These are phyloP conservation scores for Acrocephalus kingi DNA, from an alignment of 2,113 vertebrate genomes.

Conservation along the genomic window DNA sequence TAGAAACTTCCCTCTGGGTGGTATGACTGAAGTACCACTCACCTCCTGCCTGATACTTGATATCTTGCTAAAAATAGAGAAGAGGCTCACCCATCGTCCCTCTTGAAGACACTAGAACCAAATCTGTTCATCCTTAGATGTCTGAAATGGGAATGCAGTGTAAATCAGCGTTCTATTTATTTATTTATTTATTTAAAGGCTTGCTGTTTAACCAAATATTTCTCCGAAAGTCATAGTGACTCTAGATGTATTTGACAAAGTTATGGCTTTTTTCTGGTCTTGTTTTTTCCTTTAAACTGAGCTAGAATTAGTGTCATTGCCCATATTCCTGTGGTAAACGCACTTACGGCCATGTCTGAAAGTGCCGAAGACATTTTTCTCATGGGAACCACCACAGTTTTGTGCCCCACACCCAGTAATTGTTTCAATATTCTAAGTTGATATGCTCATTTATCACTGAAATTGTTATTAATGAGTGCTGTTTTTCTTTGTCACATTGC, in stretches of 20 bases:
- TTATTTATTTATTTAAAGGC: neutral
- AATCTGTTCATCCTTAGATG: neutral
- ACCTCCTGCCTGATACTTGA: neutral
- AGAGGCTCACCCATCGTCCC: neutral
- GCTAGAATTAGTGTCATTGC: neutral
- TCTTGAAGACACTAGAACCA: neutral
- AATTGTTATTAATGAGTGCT: conserved; percentile 39
- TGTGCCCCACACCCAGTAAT: neutral
- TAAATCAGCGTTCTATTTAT: neutral
- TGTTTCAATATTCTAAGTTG: conserved; percentile 14
- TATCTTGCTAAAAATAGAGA: conserved; percentile 32
- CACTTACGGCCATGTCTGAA: neutral
- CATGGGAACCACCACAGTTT: neutral
- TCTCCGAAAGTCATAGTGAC: neutral
- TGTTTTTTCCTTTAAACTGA: neutral
- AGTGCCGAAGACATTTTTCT: neutral
- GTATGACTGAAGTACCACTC: neutral
- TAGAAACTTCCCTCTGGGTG: neutral
- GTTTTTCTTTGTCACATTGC: conserved; percentile 14
- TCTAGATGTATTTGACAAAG: neutral
- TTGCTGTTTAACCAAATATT: neutral
- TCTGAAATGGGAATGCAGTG: neutral
- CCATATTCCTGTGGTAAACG: neutral
- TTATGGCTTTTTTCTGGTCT: neutral
- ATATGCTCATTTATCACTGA: conserved; percentile 14